Conservation (phyloP, 2,797 vertebrate species). For the Dermochelys coriacea region DNA sequence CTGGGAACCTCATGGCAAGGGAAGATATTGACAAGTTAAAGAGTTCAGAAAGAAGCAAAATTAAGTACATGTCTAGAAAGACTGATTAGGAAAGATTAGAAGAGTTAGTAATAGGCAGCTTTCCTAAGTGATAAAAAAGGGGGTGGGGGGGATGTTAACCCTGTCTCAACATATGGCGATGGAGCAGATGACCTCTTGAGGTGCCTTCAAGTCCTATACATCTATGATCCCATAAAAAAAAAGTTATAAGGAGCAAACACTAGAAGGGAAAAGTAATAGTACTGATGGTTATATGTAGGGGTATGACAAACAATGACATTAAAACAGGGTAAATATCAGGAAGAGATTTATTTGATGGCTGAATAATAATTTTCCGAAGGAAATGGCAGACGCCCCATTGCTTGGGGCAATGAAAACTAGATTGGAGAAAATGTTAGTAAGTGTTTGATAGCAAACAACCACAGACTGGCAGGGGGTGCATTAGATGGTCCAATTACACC, state of each 20-base stretch:
- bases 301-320: background rate
- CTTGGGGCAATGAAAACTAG: background rate
- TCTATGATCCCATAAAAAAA: background rate
- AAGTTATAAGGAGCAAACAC: background rate
- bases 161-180: background rate
- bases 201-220: background rate
- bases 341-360: background rate
- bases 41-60: background rate
- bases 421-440: background rate
- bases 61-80: background rate
- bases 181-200: background rate
- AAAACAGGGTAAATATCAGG: too few relatives aligned
- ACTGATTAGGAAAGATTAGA: background rate
- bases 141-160: background rate
- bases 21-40: background rate
- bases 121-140: too few relatives aligned
- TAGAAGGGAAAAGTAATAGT: background rate
- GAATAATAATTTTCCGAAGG: background rate
- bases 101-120: too few relatives aligned
- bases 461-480: background rate
- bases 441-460: constrained; percentile 21
- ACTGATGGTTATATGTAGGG: too few relatives aligned
- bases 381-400: background rate
- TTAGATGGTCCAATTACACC: accelerated
- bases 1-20: background rate